Percentiles rank a stretch among this genome's conserved stretches.
phyloP scores from a whole-genome alignment of 2,113 vertebrate genomes.

The Cynopterus brachyotis region DNA sequence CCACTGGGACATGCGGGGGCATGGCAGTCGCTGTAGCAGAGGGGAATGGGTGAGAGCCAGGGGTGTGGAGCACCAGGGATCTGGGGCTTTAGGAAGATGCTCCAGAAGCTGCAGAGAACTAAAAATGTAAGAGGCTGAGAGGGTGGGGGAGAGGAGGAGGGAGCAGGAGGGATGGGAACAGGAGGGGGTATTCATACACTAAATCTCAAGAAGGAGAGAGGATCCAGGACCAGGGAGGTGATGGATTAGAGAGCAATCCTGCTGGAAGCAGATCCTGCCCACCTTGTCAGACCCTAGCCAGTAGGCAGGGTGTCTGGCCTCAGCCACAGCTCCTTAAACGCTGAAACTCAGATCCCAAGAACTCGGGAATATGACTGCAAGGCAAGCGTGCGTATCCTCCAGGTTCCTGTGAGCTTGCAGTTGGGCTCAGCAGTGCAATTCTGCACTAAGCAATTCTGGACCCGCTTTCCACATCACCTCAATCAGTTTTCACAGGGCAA shows the following conservation, averaged over 20 bases:
- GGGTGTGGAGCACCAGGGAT: background rate
- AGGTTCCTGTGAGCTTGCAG: background rate
- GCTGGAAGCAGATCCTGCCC: background rate
- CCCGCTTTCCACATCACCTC: background rate
- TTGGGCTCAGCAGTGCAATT: accelerated
- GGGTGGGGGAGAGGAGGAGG: too few species aligned
- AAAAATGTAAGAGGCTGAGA: too few species aligned
- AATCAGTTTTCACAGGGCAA: background rate
- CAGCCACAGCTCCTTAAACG: background rate
- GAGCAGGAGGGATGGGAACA: background rate
- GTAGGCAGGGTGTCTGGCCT: background rate
- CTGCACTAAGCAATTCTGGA: accelerated
- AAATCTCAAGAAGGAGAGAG: background rate
- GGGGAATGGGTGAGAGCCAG: background rate
- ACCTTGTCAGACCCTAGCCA: background rate
- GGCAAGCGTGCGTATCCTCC: background rate
- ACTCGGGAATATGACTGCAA: background rate
- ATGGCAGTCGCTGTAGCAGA: accelerated
- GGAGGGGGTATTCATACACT: too few species aligned
- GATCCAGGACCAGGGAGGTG: background rate
- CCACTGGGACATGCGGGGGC: background rate
- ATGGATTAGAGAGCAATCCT: background rate
- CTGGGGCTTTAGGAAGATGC: background rate
- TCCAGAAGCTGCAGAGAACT: background rate
- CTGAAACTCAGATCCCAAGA: background rate